A percentile compares a stretch with the other conserved stretches of the same genome.
These are phyloP conservation scores for Eilema depressum DNA, from an alignment of 2,888 invertebrate genomes.

Conservation along the genomic window DNA sequence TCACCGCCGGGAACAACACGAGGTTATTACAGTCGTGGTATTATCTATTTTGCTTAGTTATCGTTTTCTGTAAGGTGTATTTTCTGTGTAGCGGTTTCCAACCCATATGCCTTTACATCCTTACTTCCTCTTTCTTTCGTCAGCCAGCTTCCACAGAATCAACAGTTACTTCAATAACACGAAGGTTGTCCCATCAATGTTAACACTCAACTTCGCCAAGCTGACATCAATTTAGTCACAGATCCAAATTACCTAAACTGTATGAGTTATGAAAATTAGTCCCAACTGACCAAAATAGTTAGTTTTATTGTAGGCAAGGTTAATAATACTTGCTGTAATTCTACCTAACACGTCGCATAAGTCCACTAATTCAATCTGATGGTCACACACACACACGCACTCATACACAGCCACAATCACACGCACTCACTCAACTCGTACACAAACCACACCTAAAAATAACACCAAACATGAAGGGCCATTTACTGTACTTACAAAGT, in stretches of 20 bases:
- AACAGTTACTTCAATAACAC: background rate
- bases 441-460: constrained; percentile 55
- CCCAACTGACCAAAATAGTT: constrained; percentile 16
- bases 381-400: constrained; percentile 36
- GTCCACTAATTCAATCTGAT: constrained; percentile 55
- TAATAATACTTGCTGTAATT: constrained; percentile 24
- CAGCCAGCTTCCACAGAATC: background rate
- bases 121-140: background rate
- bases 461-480: constrained; percentile 63
- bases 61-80: no score
- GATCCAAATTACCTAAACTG: background rate
- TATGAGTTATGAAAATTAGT: constrained; percentile 6
- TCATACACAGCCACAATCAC: constrained; percentile 20
- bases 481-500: constrained; percentile 58
- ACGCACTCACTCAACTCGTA: constrained; percentile 22
- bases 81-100: background rate
- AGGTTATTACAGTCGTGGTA: no score
- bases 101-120: background rate
- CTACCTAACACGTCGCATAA: constrained; percentile 24
- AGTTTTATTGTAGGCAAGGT: constrained; percentile 25
- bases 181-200: background rate
- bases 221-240: background rate
- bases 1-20: no score
- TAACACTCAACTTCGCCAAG: background rate
- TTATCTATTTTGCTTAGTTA: no score